A percentile compares a stretch with the other conserved stretches of the same genome.
Conservation (phyloP, 2,797 vertebrate genomes). For the Mormyrops attenuatus region DNA sequence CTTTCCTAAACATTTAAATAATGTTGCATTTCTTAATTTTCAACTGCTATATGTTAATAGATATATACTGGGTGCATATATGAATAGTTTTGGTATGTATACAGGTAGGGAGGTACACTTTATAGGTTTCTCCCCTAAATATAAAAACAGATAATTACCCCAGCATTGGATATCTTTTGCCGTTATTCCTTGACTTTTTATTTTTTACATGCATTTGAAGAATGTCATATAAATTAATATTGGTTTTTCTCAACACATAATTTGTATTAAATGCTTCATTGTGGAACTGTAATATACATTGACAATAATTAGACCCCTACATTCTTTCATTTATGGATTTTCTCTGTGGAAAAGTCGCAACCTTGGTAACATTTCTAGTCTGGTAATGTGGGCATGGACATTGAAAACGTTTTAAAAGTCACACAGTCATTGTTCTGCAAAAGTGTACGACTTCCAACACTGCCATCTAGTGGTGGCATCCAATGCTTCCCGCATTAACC, state of each 20-base stretch:
- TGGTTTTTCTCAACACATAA: not conserved
- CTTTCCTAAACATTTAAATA: not conserved
- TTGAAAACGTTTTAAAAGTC: not conserved
- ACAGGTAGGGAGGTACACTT: not conserved
- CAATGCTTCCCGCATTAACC: not conserved
- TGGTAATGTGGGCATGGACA: not conserved
- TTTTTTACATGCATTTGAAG: not conserved
- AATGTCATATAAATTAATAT: not conserved
- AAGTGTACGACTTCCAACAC: not conserved
- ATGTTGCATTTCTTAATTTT: not conserved
- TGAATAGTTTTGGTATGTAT: not conserved
- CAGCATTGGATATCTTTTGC: not conserved
- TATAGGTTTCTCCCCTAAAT: not conserved
- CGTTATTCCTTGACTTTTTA: not conserved
- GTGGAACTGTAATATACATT: not conserved
- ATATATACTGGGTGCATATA: not conserved
- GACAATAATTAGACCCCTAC: not conserved
- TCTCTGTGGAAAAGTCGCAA: not conserved
- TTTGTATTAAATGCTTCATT: not conserved
- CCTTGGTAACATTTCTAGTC: not conserved
- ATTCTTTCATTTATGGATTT: not conserved
- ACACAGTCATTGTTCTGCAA: not conserved
- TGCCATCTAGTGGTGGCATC: constrained; percentile 20
- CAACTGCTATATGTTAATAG: not conserved
- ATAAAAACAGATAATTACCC: not conserved